phyloP scores from a whole-genome alignment of 2,888 invertebrate species.

The Tetragonula carbonaria region DNA sequence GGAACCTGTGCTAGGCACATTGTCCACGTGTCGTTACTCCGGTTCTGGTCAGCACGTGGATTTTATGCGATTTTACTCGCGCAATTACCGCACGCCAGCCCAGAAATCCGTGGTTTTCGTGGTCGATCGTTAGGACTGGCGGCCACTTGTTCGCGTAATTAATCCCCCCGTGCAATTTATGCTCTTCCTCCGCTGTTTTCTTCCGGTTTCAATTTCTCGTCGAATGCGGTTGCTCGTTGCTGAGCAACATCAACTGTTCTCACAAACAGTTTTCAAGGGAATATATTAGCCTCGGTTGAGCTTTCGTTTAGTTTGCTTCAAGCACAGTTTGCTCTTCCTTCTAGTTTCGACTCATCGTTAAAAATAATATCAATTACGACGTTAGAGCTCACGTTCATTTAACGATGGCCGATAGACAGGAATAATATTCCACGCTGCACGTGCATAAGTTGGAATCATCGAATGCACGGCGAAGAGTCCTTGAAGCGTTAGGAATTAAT shows the following conservation, averaged over 20 bases:
- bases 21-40: conserved; percentile 54
- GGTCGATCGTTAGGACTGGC: conserved; percentile 72
- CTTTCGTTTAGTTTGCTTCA: too few relatives aligned
- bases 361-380: too few relatives aligned
- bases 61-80: conserved; percentile 73
- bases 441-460: background rate
- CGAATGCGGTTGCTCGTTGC: background rate
- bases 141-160: conserved; percentile 74
- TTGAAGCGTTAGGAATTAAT: background rate
- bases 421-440: conserved; percentile 6
- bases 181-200: conserved; percentile 3
- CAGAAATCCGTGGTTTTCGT: conserved; percentile 74
- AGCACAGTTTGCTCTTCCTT: too few relatives aligned
- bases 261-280: conserved; percentile 17
- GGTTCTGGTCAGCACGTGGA: conserved; percentile 44
- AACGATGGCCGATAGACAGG: background rate
- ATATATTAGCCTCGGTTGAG: background rate
- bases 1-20: conserved; percentile 50
- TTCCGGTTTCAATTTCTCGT: background rate
- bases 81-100: conserved; percentile 72
- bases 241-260: background rate
- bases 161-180: conserved; percentile 62
- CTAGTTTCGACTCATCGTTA: too few relatives aligned
- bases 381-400: too few relatives aligned
- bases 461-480: background rate